These are phyloP conservation scores for Chrysoperla carnea DNA, from an alignment of 1,140 invertebrate species.

Conservation along the genomic window DNA sequence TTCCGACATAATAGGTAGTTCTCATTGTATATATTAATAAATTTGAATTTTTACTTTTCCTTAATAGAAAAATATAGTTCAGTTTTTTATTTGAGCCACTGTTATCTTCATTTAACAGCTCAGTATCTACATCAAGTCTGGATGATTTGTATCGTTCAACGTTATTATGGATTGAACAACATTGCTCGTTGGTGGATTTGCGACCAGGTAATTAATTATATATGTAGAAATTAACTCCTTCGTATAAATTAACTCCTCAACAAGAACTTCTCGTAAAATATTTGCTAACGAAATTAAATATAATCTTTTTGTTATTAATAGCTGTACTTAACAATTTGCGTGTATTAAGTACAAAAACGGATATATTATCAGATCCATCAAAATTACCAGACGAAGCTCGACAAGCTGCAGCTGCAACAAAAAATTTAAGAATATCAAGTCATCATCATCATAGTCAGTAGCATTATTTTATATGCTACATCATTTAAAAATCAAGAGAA, in stretches of 20 bases:
- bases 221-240: neutral
- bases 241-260: neutral
- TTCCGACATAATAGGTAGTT: too few relatives aligned
- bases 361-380: constrained; percentile 77
- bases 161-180: constrained; percentile 86
- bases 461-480: too few relatives aligned
- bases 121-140: constrained; percentile 76
- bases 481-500: too few relatives aligned
- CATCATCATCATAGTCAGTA: too few relatives aligned
- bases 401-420: constrained; percentile 27
- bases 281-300: neutral
- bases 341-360: constrained; percentile 79
- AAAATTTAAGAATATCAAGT: neutral
- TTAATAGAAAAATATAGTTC: constrained; percentile 44
- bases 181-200: constrained; percentile 84
- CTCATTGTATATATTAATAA: too few relatives aligned
- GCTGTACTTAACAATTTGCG: constrained; percentile 83
- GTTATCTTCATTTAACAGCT: constrained; percentile 75
- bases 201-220: constrained; percentile 52
- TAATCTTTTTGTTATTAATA: constrained; percentile 22
- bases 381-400: constrained; percentile 73
- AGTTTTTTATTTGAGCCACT: constrained; percentile 78
- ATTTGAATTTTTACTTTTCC: too few relatives aligned
- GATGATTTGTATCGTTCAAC: constrained; percentile 86
- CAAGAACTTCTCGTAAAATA: neutral